These are phyloP conservation scores for Myoxocephalus aenaeus DNA, from an alignment of 2,797 vertebrate genomes.

Conservation along the genomic window DNA sequence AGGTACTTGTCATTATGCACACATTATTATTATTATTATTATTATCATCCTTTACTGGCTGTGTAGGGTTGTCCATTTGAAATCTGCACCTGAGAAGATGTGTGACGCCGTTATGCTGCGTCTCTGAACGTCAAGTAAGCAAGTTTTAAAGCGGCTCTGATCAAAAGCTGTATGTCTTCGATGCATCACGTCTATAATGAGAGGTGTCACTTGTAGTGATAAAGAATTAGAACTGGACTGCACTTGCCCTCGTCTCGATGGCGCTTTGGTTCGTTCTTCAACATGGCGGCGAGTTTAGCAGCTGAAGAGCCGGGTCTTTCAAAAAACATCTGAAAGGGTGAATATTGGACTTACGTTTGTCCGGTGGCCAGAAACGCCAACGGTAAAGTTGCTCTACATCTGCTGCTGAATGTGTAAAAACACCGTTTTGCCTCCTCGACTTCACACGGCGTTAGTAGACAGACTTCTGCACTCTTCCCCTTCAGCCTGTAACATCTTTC, in stretches of 20 bases:
- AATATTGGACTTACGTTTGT: background rate
- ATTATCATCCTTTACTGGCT: background rate
- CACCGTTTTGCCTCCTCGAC: background rate
- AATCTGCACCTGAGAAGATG: background rate
- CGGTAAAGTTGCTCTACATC: background rate
- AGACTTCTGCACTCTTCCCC: background rate
- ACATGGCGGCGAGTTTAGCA: background rate
- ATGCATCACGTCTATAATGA: background rate
- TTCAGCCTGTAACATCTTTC: slow-evolving; percentile 30
- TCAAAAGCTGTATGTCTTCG: background rate
- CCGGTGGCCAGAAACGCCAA: background rate
- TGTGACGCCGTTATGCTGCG: background rate
- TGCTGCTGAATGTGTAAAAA: background rate
- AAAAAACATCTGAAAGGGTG: too few species aligned
- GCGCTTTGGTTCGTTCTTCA: background rate
- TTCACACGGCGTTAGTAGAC: background rate
- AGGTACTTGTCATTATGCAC: background rate
- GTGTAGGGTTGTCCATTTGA: background rate
- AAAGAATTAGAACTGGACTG: too few species aligned
- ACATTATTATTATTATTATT: background rate
- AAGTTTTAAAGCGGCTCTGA: background rate
- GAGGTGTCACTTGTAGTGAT: background rate
- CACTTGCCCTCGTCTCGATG: background rate
- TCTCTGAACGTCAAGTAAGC: background rate
- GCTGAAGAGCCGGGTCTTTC: too few species aligned